Evolutionary conservation across 2,888 invertebrate genomes (phyloP), one percentile per base, ranked within the genome.

Genomic region (Pachycephus smyrnensis): DNA sequence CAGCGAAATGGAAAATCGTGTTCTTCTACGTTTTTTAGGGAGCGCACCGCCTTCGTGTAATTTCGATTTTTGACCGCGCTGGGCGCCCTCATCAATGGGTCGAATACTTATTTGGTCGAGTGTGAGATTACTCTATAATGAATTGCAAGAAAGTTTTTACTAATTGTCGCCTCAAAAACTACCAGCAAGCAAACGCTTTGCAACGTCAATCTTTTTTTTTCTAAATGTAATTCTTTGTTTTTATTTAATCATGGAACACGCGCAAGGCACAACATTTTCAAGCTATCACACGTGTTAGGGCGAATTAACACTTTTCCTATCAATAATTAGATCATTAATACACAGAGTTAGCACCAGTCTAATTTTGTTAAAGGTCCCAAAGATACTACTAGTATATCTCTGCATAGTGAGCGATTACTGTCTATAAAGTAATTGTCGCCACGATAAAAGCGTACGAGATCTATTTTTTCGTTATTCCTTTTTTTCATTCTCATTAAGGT

Each of bases 241-340:
- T 73, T n/a, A 32, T 76, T 40, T 4, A 82, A 79, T 82, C 82
- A 85, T 80, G 84, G 87, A 89, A 89, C 89, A 90, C 90, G 90
- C 89, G 89, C 89, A 90, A 90, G 90, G 90, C 90, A 90, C 90
- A 90, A 86, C 87, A 83, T 87, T 88, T 84, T 86, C 81, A 84
- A 84, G 84, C 84, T 88, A 90, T 89, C 89, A 90, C 88, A 89
- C 88, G 86, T 86, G 86, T 90, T 88, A 89, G 84, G 82, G 84
- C 84, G 78, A 87, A 86, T 82, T 83, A 79, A 76, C 71, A 71
- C 71, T 32, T 23, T 71, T 55, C 9, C 55, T 75, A 77, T 83
- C 77, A 75, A 79, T 75, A 82, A 84, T 86, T 81, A 84, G 82
- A 84, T 80, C 79, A 79, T 85, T 84, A 84, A 84, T 84, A 79